Evolutionary conservation across 2,797 vertebrate genomes (phyloP), one percentile per base, ranked within the genome.

Genomic region (Acipenser ruthenus): DNA sequence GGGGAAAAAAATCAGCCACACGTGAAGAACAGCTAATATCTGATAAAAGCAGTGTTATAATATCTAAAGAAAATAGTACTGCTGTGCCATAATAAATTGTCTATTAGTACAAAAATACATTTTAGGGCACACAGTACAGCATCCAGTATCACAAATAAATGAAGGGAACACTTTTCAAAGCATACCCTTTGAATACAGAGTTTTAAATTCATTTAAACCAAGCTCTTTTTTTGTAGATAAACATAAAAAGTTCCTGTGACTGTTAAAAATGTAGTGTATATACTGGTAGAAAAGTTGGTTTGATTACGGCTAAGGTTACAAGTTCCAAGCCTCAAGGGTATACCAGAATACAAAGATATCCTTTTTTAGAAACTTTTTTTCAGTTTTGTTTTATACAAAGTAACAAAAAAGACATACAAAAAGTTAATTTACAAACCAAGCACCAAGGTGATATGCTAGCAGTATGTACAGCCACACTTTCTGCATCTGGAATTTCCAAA

Each of bases 31-130:
- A 91, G 88, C 82, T 90, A 90, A 86, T 89, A 93, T 90, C 75
- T 86, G 84, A 89, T 93, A 92, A 92, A 95, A 92, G 94, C 94
- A 89, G 91, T 92, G 90, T 89, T 93, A 86, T 93, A 85, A 94
- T 93, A 95, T 94, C 92, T 95, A 94, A 93, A 94, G 87, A 93
- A 93, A 93, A 89, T 85, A 86, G 91, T 94, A 94, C 90, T 87
- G 86, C 93, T 95, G 95, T 95, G 95, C 95, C 94, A 80, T 96
- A 95, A 95, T 98, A 98, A 98, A 96, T 93, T 82, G 94, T 98
- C 94, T 98, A 95, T 97, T 96, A 95, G 95, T 99, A 99, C 92
- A 98, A 99, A 98, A 99, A 99, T 99, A 99, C 96, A 95, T 96
- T 97, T 98, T 90, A 91, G 95, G 95, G 95, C 95, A 97, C 96